These are phyloP conservation scores for Penaeus japonicus DNA, from an alignment of 1,140 invertebrate species.

Conservation along the genomic window DNA sequence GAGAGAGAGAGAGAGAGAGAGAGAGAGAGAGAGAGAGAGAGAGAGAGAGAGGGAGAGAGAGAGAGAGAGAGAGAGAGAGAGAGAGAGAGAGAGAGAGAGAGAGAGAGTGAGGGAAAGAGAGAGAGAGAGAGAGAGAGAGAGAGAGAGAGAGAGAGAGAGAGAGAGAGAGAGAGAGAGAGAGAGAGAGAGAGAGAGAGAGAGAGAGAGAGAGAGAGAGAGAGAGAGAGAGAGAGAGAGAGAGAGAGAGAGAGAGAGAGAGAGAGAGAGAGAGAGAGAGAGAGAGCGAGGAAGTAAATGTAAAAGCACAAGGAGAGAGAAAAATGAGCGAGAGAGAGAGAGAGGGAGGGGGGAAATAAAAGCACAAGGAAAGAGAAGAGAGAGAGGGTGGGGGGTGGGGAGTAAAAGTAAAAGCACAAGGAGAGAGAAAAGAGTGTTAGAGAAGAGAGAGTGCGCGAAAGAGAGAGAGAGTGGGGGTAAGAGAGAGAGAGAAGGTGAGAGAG, in stretches of 20 bases:
- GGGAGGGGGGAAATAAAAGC: too few species aligned
- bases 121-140: neutral
- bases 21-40: neutral
- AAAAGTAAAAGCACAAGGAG: neutral
- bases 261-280: neutral
- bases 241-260: neutral
- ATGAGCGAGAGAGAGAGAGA: too few species aligned
- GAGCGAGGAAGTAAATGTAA: neutral
- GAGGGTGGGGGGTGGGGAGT: neutral
- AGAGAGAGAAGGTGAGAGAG: too few species aligned
- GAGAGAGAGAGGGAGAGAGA: neutral
- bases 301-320: neutral
- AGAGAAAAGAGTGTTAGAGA: neutral
- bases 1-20: neutral
- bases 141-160: neutral
- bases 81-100: neutral
- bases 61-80: too few species aligned
- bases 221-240: neutral
- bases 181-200: neutral
- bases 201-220: too few species aligned
- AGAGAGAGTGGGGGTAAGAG: too few species aligned
- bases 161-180: neutral
- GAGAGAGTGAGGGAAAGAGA: neutral
- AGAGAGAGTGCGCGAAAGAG: too few species aligned
- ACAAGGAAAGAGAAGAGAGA: too few species aligned